phyloP scores from a whole-genome alignment of 2,797 vertebrate species.

The Manis javanica region DNA sequence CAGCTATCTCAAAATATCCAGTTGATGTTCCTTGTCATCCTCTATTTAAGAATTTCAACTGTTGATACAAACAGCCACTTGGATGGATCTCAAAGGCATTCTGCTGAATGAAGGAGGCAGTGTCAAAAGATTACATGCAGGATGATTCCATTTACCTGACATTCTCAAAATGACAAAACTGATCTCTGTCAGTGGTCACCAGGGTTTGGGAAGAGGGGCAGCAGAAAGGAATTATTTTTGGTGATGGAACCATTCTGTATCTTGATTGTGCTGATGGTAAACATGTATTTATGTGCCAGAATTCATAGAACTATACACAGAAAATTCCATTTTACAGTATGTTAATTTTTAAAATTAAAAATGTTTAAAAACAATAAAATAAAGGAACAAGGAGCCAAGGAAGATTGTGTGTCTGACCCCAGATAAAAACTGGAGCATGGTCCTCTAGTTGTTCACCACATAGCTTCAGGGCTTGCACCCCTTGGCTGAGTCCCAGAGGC shows the following conservation, averaged over 20 bases:
- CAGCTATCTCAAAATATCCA: background rate
- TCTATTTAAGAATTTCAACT: background rate
- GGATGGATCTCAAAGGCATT: background rate
- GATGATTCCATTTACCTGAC: background rate
- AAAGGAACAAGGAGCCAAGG: background rate
- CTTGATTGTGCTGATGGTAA: background rate
- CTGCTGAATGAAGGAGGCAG: background rate
- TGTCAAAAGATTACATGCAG: background rate
- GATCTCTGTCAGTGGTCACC: background rate
- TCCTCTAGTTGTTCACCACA: fast-evolving
- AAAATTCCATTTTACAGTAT: background rate
- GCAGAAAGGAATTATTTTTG: background rate
- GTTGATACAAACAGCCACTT: fast-evolving
- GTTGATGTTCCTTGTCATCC: fast-evolving
- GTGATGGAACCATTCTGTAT: background rate
- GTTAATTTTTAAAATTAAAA: background rate
- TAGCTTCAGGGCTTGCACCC: background rate
- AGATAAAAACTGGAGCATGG: background rate
- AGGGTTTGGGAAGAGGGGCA: background rate
- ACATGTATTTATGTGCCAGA: background rate
- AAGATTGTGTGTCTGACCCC: background rate
- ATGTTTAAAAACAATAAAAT: background rate
- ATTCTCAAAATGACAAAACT: background rate
- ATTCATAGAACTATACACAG: background rate
- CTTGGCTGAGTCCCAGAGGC: background rate